Percentiles rank a stretch among this genome's conserved stretches.
These are phyloP conservation scores for Heliconius congener DNA, from an alignment of 1,140 invertebrate species.

Conservation along the genomic window DNA sequence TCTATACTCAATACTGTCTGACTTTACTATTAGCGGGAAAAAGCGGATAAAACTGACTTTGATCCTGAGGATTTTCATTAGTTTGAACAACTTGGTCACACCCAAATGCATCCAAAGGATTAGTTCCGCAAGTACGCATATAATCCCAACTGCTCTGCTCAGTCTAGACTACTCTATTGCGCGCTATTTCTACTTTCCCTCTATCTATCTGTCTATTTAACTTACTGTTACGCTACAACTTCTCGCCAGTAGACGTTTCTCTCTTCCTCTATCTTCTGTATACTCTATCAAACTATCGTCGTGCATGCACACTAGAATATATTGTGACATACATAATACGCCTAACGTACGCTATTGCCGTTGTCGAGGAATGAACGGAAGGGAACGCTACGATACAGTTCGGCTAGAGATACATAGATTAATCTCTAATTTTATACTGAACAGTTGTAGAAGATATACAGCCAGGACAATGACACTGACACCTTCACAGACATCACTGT, in stretches of 20 bases:
- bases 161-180: constrained; percentile 61
- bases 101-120: constrained; percentile 63
- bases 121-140: constrained; percentile 65
- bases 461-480: constrained; percentile 72
- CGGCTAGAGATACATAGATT: constrained; percentile 57
- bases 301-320: constrained; percentile 80
- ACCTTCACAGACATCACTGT: constrained; percentile 74
- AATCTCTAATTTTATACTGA: constrained; percentile 56
- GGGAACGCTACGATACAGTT: constrained; percentile 66
- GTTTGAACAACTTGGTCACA: constrained; percentile 45
- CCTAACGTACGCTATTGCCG: constrained; percentile 71
- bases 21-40: constrained; percentile 75
- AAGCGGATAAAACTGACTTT: constrained; percentile 61
- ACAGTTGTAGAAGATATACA: constrained; percentile 64
- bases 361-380: constrained; percentile 61
- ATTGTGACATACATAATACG: constrained; percentile 79
- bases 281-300: constrained; percentile 76
- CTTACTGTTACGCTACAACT: constrained; percentile 75
- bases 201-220: constrained; percentile 72
- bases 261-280: constrained; percentile 78
- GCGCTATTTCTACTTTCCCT: constrained; percentile 72
- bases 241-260: constrained; percentile 77
- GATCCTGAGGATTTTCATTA: constrained; percentile 66
- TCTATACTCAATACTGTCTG: constrained; percentile 75
- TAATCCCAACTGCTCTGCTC: constrained; percentile 71